Evolutionary conservation across 2,113 vertebrate species (phyloP).

Genomic region (Scomber scombrus): DNA sequence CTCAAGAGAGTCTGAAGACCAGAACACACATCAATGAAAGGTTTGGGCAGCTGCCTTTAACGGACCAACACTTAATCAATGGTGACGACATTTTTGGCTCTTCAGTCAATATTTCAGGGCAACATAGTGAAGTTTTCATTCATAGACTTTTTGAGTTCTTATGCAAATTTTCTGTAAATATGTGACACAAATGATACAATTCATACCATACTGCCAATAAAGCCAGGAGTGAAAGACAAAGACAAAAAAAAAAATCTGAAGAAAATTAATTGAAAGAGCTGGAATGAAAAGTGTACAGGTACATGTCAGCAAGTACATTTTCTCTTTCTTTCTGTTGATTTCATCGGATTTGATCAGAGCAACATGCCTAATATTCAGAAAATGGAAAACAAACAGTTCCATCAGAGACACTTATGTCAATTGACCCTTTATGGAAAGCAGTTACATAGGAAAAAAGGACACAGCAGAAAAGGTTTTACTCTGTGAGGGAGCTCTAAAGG

Average conservation of each 20-base stretch:
- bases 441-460: too few species aligned
- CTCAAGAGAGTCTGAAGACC: constrained; percentile 48
- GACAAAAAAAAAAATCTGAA: constrained; percentile 10
- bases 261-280: background rate
- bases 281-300: background rate
- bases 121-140: background rate
- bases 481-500: too few species aligned
- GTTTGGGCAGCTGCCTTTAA: constrained; percentile 18
- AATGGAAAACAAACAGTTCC: background rate
- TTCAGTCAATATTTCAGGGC: too few species aligned
- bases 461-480: too few species aligned
- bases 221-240: background rate
- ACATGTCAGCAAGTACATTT: background rate
- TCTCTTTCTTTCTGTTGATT: constrained; percentile 5
- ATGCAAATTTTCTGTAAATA: background rate
- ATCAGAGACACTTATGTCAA: background rate
- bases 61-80: background rate
- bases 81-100: constrained; percentile 24
- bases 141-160: constrained; percentile 10
- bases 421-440: background rate
- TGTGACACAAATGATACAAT: background rate
- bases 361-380: constrained; percentile 11
- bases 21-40: constrained; percentile 30
- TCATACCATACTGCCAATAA: background rate
- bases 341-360: constrained; percentile 30